Percentiles rank a stretch among this genome's conserved stretches.
Conservation (phyloP, 1,140 invertebrate species). For the Leptinotarsa texana region DNA sequence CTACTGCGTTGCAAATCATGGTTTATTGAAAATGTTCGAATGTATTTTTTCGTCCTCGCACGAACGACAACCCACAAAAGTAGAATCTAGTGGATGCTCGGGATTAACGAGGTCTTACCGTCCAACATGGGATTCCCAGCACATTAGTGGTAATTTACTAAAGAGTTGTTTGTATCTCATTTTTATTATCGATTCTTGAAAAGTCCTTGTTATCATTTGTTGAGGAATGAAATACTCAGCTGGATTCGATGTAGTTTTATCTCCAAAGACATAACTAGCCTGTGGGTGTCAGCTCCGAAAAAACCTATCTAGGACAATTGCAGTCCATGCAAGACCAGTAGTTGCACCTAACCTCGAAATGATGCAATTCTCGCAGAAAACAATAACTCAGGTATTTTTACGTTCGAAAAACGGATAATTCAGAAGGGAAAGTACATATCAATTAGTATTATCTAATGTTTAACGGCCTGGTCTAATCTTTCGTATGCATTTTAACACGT, state of each 20-base stretch:
- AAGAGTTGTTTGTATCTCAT: too few species aligned
- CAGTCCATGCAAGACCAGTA: slow-evolving; percentile 13
- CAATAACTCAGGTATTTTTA: slow-evolving; percentile 30
- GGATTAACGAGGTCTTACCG: too few species aligned
- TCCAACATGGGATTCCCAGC: too few species aligned
- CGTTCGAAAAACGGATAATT: slow-evolving; percentile 24
- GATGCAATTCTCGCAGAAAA: slow-evolving; percentile 22
- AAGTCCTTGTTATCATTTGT: neutral
- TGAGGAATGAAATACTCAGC: neutral
- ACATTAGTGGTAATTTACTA: too few species aligned
- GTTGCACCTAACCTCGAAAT: neutral
- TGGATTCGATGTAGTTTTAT: neutral
- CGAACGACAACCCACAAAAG: too few species aligned
- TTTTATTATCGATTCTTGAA: too few species aligned
- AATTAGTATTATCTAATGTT: slow-evolving; percentile 31
- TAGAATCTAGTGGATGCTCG: too few species aligned
- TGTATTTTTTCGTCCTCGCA: too few species aligned
- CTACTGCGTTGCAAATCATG: too few species aligned
- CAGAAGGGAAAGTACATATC: slow-evolving; percentile 29
- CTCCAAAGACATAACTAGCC: neutral
- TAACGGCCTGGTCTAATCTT: slow-evolving; percentile 19
- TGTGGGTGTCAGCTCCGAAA: slow-evolving; percentile 14
- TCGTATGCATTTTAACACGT: slow-evolving; percentile 15
- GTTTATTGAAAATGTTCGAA: too few species aligned
- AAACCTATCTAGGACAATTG: slow-evolving; percentile 29